A percentile compares a stretch with the other conserved stretches of the same genome.
phyloP scores from a whole-genome alignment of 2,113 vertebrate species.

The Erythrolamprus reginae region DNA sequence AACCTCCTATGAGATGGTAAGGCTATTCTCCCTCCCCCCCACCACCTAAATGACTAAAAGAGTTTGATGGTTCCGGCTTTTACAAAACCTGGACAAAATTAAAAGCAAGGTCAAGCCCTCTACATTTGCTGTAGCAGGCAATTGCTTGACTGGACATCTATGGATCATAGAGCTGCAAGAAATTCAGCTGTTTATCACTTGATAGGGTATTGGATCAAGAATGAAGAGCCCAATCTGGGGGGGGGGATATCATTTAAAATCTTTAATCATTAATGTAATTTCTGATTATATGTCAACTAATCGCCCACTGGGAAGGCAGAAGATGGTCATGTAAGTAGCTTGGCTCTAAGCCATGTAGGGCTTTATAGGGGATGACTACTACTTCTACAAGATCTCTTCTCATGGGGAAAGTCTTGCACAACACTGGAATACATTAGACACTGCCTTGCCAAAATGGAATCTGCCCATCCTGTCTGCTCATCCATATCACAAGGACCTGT shows the following conservation, averaged over 20 bases:
- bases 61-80: not conserved
- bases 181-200: not conserved
- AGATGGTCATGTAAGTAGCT: no score
- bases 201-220: not conserved
- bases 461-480: not conserved
- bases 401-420: not conserved
- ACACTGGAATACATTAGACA: not conserved
- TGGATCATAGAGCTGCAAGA: not conserved
- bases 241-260: not conserved
- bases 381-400: not conserved
- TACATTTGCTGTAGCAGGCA: not conserved
- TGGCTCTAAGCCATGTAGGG: no score
- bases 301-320: no score
- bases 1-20: not conserved
- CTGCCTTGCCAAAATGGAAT: not conserved
- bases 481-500: not conserved
- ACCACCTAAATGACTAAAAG: not conserved
- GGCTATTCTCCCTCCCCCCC: not conserved
- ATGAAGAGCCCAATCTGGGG: not conserved
- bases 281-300: not conserved
- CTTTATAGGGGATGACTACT: no score
- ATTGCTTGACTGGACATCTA: not conserved
- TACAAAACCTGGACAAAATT: not conserved
- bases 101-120: not conserved
- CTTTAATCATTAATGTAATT: slow-evolving; percentile 1